A percentile compares a stretch with the other conserved stretches of the same genome.
Conservation (phyloP, 1,140 invertebrate species). For the Steinernema feltiae region DNA sequence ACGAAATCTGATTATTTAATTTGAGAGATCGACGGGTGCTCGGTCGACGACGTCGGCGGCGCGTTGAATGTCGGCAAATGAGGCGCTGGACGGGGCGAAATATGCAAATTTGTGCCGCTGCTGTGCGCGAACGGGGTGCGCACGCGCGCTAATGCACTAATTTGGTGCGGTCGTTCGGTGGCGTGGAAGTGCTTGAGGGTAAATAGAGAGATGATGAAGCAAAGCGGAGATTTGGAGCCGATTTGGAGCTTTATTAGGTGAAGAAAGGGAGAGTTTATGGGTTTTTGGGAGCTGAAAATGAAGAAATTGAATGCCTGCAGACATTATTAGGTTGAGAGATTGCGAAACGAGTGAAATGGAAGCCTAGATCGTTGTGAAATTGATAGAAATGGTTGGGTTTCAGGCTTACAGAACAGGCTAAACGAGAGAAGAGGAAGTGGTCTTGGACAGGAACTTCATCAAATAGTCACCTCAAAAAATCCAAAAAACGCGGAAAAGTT, state of each 20-base stretch:
- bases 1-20: constrained; percentile 14
- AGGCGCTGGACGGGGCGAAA: background rate
- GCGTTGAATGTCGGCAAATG: background rate
- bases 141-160: constrained; percentile 8
- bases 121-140: background rate
- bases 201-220: background rate
- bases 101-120: background rate
- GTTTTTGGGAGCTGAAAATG: background rate
- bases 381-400: no score
- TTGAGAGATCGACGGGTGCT: constrained; percentile 5
- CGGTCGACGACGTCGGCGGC: background rate
- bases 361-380: no score
- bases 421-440: no score
- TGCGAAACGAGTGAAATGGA: no score
- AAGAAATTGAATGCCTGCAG: background rate
- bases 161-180: background rate
- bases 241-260: background rate
- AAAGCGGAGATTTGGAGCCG: background rate
- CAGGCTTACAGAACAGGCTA: no score
- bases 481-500: no score
- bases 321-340: no score
- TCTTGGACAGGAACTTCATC: no score
- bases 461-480: no score
- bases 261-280: background rate
- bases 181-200: constrained; percentile 7